Evolutionary conservation across 2,888 invertebrate species (phyloP).

Genomic region (Diarsia rubi): DNA sequence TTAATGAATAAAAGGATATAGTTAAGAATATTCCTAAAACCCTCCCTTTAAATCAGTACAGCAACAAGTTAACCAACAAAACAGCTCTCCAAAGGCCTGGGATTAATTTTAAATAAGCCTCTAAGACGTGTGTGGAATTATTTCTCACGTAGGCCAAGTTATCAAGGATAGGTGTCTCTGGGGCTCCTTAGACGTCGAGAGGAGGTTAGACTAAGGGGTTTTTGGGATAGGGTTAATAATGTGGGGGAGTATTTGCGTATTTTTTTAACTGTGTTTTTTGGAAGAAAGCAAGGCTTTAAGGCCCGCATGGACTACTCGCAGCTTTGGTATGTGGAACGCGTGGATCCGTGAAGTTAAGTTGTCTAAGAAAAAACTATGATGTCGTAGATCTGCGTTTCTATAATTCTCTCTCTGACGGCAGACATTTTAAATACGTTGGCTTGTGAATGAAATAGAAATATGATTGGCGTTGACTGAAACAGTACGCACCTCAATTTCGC

Average conservation of each 20-base stretch:
- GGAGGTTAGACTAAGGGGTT: slow-evolving; percentile 14
- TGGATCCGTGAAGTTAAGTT: too few relatives aligned
- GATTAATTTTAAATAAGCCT: slow-evolving; percentile 61
- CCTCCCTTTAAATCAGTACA: slow-evolving; percentile 33
- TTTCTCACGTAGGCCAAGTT: slow-evolving; percentile 46
- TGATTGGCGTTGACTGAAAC: neutral
- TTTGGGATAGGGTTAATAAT: slow-evolving; percentile 33
- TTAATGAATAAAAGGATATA: neutral
- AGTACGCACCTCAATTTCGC: neutral
- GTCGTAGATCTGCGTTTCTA: too few relatives aligned
- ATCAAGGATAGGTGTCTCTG: slow-evolving; percentile 49
- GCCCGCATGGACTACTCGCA: neutral
- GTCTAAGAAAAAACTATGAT: too few relatives aligned
- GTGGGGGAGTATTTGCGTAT: neutral
- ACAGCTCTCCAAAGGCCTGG: slow-evolving; percentile 27
- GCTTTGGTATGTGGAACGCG: too few relatives aligned
- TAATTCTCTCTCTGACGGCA: too few relatives aligned
- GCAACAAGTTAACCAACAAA: slow-evolving; percentile 44
- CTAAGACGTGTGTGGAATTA: slow-evolving; percentile 57
- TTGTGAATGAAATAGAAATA: neutral
- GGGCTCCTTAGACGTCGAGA: slow-evolving; percentile 37
- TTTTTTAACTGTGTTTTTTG: neutral
- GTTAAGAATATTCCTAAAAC: neutral
- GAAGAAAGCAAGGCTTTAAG: neutral
- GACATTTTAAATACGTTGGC: too few relatives aligned